Conservation (phyloP, 1,140 invertebrate genomes). For the Rhynchophorus ferrugineus region DNA sequence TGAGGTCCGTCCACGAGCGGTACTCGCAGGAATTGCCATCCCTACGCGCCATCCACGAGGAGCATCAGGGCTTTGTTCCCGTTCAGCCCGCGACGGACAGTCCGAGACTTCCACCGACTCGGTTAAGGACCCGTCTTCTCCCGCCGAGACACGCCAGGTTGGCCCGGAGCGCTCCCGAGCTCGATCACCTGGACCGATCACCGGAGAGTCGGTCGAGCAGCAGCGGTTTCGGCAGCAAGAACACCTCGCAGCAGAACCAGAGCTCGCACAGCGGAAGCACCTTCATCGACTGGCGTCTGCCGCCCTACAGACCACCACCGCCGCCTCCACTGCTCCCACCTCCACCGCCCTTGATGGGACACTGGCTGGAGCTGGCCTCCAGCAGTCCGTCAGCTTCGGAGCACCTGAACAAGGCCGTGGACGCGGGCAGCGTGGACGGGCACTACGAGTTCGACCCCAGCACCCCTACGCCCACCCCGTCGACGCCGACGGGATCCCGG, state of each 20-base stretch:
- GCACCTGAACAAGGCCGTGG: conserved; percentile 48
- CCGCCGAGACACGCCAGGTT: conserved; percentile 56
- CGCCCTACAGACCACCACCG: conserved; percentile 64
- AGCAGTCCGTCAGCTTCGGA: conserved; percentile 46
- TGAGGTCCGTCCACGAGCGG: conserved; percentile 55
- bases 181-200: conserved; percentile 61
- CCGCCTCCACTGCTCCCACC: conserved; percentile 45
- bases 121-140: conserved; percentile 46
- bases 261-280: conserved; percentile 62
- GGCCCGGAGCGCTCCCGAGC: conserved; percentile 57
- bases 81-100: conserved; percentile 48
- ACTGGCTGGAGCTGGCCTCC: conserved; percentile 54
- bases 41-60: conserved; percentile 64
- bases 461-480: conserved; percentile 66
- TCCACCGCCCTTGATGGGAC: conserved; percentile 43
- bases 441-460: conserved; percentile 90
- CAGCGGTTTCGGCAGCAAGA: conserved; percentile 84
- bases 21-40: conserved; percentile 69
- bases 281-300: conserved; percentile 65
- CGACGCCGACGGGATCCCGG: conserved; percentile 57
- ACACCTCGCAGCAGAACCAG: conserved; percentile 70
- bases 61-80: conserved; percentile 53
- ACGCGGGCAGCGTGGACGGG: conserved; percentile 83
- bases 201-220: conserved; percentile 80
- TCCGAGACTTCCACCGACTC: conserved; percentile 39